Evolutionary conservation across 2,888 invertebrate genomes (phyloP).

Genomic region (Isotomurus palustris): DNA sequence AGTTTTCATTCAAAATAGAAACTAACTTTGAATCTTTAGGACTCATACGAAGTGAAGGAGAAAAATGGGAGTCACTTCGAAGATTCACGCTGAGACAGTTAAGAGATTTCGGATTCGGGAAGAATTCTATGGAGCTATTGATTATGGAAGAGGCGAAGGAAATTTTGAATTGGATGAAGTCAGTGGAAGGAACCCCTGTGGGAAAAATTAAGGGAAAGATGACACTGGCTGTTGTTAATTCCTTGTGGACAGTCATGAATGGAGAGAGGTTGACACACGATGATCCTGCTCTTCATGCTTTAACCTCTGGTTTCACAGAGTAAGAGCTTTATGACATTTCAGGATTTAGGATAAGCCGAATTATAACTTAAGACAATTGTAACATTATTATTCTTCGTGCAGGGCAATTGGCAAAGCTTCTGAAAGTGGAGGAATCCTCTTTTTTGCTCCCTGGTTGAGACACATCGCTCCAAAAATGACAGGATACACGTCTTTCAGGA

Average conservation of each 20-base stretch:
- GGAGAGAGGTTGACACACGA: conserved; percentile 21
- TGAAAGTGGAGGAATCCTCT: background rate
- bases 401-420: too few species aligned
- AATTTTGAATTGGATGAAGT: conserved; percentile 1
- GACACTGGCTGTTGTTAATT: conserved; percentile 15
- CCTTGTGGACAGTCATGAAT: conserved; percentile 22
- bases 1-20: background rate
- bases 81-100: conserved; percentile 22
- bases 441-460: conserved; percentile 19
- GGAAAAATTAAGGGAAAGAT: conserved; percentile 11
- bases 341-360: too few species aligned
- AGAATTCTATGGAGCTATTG: conserved; percentile 17
- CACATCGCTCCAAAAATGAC: conserved; percentile 14
- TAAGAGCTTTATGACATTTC: too few species aligned
- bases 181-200: conserved; percentile 10
- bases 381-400: too few species aligned
- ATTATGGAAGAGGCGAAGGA: conserved; percentile 24
- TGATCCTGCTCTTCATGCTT: conserved; percentile 11
- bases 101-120: conserved; percentile 28
- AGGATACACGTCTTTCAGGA: conserved; percentile 11
- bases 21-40: conserved; percentile 1
- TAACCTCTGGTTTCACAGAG: background rate
- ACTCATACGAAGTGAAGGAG: conserved; percentile 11
- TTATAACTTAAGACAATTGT: too few species aligned
- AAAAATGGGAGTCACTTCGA: conserved; percentile 22